Evolutionary conservation across 53 echinoderm and acorn worm species (phyloP), one percentile per base, ranked within the genome.

Genomic region (Arbacia lixula): DNA sequence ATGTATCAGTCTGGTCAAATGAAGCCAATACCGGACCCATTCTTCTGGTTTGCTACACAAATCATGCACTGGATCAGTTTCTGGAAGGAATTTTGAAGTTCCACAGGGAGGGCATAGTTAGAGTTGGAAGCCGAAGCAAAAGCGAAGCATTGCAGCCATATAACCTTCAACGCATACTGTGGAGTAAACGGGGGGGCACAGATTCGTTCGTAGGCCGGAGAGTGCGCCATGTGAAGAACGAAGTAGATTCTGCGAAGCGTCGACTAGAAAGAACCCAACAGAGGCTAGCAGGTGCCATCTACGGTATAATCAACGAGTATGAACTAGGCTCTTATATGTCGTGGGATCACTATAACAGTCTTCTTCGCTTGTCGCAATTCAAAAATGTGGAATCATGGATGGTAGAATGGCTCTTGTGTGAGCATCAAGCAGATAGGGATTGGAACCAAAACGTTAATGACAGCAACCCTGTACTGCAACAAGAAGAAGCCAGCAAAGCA

Each of bases 61-160:
- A 96, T 51, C 96, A 96, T 58, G 96, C 96, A 14, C 90, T 96
- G 3, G 96, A 96, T 85, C 96, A 96, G 52, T 96, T 96, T 74
- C 80, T 96, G 17, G 93, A 96, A 58, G 96, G 96, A 1, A 84
- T 96, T 8, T 52, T 91, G 0, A 61, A 72, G 12, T 93, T 87
- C 24, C 83, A 79, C 25, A 40, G 12, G 22, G 29, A 27, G 27
- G 76, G 86, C 3, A 53, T 93, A 3, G 84, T 96, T 12, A 69
- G 96, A 22, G 85, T 93, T 85, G 93, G 93, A 35, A 60, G 88
- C 27, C 77, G 93, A 42, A 90, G 93, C 60, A 60, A 46, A 9
- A 90, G 93, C 60, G 81, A 87, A 34, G 12, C 28, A 6, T 24
- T 91, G 52, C 4, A 79, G 30, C 22, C 77, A 29, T 46, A 39